Conservation (phyloP, 2,888 invertebrate genomes). For the Orchesella flavescens region DNA sequence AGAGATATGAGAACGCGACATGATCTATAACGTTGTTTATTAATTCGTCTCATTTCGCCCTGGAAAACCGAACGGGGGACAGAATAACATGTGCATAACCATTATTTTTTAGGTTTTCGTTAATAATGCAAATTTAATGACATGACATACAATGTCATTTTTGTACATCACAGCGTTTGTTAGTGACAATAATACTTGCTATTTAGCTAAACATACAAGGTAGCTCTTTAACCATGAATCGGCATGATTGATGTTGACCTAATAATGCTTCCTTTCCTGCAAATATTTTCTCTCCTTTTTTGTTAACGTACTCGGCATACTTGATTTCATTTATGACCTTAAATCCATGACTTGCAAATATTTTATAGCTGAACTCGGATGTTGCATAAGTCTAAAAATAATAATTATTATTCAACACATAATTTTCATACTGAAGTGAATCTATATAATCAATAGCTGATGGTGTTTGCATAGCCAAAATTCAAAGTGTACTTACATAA, state of each 20-base stretch:
- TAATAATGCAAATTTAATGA: no score
- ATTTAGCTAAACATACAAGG: not conserved
- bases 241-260: constrained; percentile 13
- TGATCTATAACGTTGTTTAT: no score
- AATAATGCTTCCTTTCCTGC: constrained; percentile 13
- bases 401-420: not conserved
- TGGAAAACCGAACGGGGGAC: no score
- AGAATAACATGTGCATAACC: no score
- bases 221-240: constrained; percentile 21
- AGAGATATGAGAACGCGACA: no score
- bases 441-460: not conserved
- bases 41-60: no score
- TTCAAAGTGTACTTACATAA: constrained; percentile 26
- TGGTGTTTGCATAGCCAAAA: not conserved
- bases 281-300: constrained; percentile 44
- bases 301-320: constrained; percentile 46
- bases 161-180: no score
- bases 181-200: no score
- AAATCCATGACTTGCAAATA: constrained; percentile 27
- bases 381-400: constrained; percentile 38
- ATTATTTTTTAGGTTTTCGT: no score
- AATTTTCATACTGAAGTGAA: no score
- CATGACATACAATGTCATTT: no score
- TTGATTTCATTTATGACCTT: constrained; percentile 40
- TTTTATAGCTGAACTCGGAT: constrained; percentile 47